Evolutionary conservation across 2,888 invertebrate species (phyloP), one percentile per base, ranked within the genome.

Genomic region (Lottia gigantea): DNA sequence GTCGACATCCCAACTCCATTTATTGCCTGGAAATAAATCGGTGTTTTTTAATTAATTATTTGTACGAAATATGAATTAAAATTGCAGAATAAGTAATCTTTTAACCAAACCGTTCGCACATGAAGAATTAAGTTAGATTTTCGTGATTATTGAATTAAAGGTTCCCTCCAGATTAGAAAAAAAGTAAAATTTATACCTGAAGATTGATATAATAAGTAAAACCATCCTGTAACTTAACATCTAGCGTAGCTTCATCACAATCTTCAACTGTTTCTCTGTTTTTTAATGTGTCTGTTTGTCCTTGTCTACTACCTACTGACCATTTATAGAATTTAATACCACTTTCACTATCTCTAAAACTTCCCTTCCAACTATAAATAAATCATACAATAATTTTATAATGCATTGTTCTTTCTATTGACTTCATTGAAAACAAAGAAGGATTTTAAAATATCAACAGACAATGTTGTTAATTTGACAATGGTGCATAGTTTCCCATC

Each of bases 141-240:
- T n/a, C n/a, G n/a, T n/a, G n/a, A n/a, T n/a, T n/a, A n/a, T n/a
- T n/a, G n/a, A n/a, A n/a, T n/a, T n/a, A n/a, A n/a, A n/a, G n/a
- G n/a, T n/a, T n/a, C n/a, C n/a, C n/a, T n/a, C n/a, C n/a, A n/a
- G n/a, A n/a, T n/a, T n/a, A n/a, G n/a, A n/a, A n/a, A n/a, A n/a
- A n/a, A n/a, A 31, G 31, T 31, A 4, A 31, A 31, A 4, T 2
- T 40, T 40, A 7, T 46, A 73, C 75, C 71, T 70, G 70, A 25
- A 76, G 70, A 23, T 71, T 68, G 46, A 76, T 46, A 63, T 70
- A 76, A 46, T 74, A 76, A 3, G 67, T 68, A 26, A 74, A 69
- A 14, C 75, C 75, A 31, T 72, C 74, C 14, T 66, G 64, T 40
- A 74, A 49, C 19, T 62, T 55, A 23, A 23, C 46, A 46, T 55